Base-by-base conservation (phyloP, 2,888 invertebrate genomes). In the Pseudanteris insignis region DNA sequence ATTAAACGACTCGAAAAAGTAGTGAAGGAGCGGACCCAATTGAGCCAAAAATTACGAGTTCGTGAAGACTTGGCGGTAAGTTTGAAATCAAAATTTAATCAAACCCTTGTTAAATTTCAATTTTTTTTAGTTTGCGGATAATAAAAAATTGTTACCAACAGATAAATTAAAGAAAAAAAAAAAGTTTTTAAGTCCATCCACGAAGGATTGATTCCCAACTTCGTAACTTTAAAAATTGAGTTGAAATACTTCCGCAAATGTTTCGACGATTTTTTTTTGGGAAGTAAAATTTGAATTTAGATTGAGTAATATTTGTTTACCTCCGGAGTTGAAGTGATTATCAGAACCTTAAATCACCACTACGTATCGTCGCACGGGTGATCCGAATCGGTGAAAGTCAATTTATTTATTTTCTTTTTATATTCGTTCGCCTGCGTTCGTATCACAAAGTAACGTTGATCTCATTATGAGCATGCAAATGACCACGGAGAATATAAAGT, bases 1-100 rank as follows among this genome's bases (percentile, higher is more conserved):
- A 73, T 75, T 62, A 73, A 73, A 50, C 72, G 69, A 59, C 59
- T 75, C 58, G 71, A 72, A 66, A 74, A 70, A 65, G 59, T 72
- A 30, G 60, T 67, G 36, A 59, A 44, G 41, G 48, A 54, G 46
- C 47, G 41, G 25, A 61, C 58, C 9, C 66, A 68, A 51, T 59
- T 43, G 55, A 64, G 66, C 44, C 57, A 68, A 44, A 74, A 71
- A 53, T 55, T 65, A 10, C 63, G 67, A 37, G 37, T 67, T 2
- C 65, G 64, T 32, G 67, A 72, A 30, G 69, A 68, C 46, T 64
- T 69, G 43, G 63, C 63, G 71, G 75, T 75, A 47, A 64, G 68
- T 64, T 9, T 8, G 1, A 7, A 21, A 5, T 21, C 21, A 21
- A 3, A 21, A 21, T 21, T 21, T 21, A 3, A 21, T 5, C 21